Conservation (phyloP, 2,888 invertebrate genomes). For the Drosophila anomelani region DNA sequence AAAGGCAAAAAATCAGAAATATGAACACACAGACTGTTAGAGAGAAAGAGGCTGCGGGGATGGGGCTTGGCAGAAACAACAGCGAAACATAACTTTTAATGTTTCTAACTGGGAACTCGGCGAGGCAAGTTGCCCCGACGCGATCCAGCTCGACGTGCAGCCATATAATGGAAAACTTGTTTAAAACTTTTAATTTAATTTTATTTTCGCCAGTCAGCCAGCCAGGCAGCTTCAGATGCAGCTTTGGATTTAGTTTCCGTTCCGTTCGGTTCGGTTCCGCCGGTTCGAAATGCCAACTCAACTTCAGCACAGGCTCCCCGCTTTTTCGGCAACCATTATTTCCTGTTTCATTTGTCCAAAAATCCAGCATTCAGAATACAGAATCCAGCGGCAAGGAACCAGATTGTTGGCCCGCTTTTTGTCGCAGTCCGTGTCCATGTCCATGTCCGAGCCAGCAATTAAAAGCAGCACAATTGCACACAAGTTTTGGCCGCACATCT, state of each 20-base stretch:
- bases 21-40: constrained; percentile 2
- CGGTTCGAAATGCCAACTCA: constrained; percentile 34
- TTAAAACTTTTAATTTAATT: constrained; percentile 81
- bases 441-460: constrained; percentile 68
- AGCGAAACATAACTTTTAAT: constrained; percentile 68
- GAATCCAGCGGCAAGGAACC: neutral
- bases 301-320: neutral
- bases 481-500: constrained; percentile 52
- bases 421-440: constrained; percentile 45
- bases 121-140: constrained; percentile 57
- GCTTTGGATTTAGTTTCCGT: constrained; percentile 41
- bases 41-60: neutral
- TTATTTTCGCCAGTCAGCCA: constrained; percentile 66
- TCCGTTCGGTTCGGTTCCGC: constrained; percentile 21
- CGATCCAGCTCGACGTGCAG: constrained; percentile 34
- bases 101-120: constrained; percentile 67
- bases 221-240: constrained; percentile 25
- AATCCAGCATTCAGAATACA: neutral
- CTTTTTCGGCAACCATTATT: constrained; percentile 26
- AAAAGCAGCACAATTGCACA: constrained; percentile 77
- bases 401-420: constrained; percentile 31
- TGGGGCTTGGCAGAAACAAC: constrained; percentile 49
- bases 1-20: constrained; percentile 34
- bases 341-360: constrained; percentile 38
- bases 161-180: constrained; percentile 76